phyloP scores from a whole-genome alignment of 2,113 vertebrate species.

The Ramphastos sulfuratus region DNA sequence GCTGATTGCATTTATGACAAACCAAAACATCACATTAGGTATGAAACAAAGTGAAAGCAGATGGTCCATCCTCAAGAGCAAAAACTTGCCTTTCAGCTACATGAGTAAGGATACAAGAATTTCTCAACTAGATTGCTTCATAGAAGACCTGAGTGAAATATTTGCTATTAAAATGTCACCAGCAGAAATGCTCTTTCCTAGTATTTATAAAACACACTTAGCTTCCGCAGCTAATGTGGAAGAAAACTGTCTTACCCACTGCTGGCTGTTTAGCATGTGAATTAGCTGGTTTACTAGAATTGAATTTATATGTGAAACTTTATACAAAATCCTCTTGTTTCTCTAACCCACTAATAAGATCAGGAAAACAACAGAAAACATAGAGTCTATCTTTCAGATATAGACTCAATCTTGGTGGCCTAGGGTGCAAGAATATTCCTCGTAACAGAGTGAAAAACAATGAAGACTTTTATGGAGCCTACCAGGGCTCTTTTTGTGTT shows the following conservation, averaged over 20 bases:
- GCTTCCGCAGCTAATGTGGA: constrained; percentile 15
- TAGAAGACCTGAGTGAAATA: not conserved
- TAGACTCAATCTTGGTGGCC: not conserved
- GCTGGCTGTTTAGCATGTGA: constrained; percentile 9
- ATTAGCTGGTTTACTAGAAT: constrained; percentile 54
- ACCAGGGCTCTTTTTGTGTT: not conserved
- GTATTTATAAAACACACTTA: constrained; percentile 27
- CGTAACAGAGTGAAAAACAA: not conserved
- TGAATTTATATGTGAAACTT: constrained; percentile 45
- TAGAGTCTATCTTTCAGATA: constrained; percentile 43
- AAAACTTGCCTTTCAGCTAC: not conserved
- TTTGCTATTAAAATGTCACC: not conserved
- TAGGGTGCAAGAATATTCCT: not conserved
- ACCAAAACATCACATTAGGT: constrained; percentile 2
- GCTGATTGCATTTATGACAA: constrained; percentile 47
- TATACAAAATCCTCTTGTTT: constrained; percentile 63
- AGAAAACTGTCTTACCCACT: not conserved
- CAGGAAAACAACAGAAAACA: constrained; percentile 54
- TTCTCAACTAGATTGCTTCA: not conserved
- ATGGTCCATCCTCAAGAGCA: not conserved
- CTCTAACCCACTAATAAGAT: constrained; percentile 59
- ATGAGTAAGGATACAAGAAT: not conserved
- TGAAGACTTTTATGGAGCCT: not conserved
- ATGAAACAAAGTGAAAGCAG: constrained; percentile 45
- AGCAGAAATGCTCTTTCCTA: not conserved